Percentiles rank a stretch among this genome's conserved stretches.
These are phyloP conservation scores for Stegodyphus mimosarum DNA, from an alignment of 1,140 invertebrate genomes.

Conservation along the genomic window DNA sequence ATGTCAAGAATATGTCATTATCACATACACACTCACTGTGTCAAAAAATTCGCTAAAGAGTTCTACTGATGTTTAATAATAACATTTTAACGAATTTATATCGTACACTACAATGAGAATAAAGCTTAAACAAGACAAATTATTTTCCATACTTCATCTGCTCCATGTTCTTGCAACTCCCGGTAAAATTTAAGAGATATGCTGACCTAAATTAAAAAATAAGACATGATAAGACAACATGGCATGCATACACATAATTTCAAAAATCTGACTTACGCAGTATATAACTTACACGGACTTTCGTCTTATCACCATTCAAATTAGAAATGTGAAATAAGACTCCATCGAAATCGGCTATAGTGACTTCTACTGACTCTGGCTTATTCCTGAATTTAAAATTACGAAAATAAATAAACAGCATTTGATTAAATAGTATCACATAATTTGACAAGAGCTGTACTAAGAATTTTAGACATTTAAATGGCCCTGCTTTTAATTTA, in stretches of 20 bases:
- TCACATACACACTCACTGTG: too few species aligned
- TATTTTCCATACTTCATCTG: conserved; percentile 79
- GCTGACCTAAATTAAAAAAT: conserved; percentile 80
- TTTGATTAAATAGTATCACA: background rate
- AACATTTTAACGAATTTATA: too few species aligned
- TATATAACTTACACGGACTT: conserved; percentile 54
- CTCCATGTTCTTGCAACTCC: conserved; percentile 97
- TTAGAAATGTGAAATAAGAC: conserved; percentile 99
- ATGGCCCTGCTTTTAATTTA: background rate
- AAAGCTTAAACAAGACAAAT: too few species aligned
- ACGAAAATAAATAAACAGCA: background rate
- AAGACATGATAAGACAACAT: background rate
- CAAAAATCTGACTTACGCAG: background rate
- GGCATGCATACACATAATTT: background rate
- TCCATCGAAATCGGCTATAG: conserved; percentile 95
- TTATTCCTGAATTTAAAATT: conserved; percentile 71
- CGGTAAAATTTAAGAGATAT: conserved; percentile 99
- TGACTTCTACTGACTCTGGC: conserved; percentile 93
- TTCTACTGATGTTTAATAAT: too few species aligned
- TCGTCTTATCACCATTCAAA: conserved; percentile 91
- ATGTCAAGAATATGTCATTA: too few species aligned
- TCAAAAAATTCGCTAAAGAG: too few species aligned
- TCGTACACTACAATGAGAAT: too few species aligned
- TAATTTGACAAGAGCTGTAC: background rate
- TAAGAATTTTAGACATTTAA: background rate